Evolutionary conservation across 2,797 vertebrate genomes (phyloP).

Genomic region (Sorex maritimensis): DNA sequence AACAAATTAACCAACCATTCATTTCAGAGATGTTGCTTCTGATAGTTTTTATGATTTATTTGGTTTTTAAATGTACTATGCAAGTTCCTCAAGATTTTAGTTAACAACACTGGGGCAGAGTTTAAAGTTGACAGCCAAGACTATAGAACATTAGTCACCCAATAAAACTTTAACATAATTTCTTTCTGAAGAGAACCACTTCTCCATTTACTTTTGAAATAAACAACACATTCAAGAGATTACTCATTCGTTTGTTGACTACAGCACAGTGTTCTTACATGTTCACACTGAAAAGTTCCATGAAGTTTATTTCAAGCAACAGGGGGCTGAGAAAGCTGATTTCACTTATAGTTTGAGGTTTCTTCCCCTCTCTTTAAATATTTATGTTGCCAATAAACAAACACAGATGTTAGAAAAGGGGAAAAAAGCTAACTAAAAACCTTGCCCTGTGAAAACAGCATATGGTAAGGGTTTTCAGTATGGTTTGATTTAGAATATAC

Average conservation of each 20-base stretch:
- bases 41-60: slow-evolving; percentile 37
- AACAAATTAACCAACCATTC: neutral
- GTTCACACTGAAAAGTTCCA: slow-evolving; percentile 61
- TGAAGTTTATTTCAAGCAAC: slow-evolving; percentile 79
- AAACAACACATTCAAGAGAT: slow-evolving; percentile 55
- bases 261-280: slow-evolving; percentile 43
- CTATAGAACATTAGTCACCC: slow-evolving; percentile 73
- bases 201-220: slow-evolving; percentile 72
- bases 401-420: slow-evolving; percentile 79
- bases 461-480: slow-evolving; percentile 79
- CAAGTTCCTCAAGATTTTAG: slow-evolving; percentile 19
- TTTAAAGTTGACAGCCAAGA: slow-evolving; percentile 60
- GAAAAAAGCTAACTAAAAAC: slow-evolving; percentile 71
- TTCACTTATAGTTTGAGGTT: slow-evolving; percentile 77
- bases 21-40: slow-evolving; percentile 7
- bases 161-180: slow-evolving; percentile 74
- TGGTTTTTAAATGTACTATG: slow-evolving; percentile 38
- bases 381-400: slow-evolving; percentile 84
- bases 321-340: slow-evolving; percentile 44
- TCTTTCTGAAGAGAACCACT: slow-evolving; percentile 62
- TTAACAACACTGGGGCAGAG: slow-evolving; percentile 16
- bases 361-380: slow-evolving; percentile 80
- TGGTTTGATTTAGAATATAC: slow-evolving; percentile 72
- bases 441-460: slow-evolving; percentile 74
- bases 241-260: slow-evolving; percentile 36